Conservation (phyloP, 2,113 vertebrate species). For the Colistium nudipinnis region DNA sequence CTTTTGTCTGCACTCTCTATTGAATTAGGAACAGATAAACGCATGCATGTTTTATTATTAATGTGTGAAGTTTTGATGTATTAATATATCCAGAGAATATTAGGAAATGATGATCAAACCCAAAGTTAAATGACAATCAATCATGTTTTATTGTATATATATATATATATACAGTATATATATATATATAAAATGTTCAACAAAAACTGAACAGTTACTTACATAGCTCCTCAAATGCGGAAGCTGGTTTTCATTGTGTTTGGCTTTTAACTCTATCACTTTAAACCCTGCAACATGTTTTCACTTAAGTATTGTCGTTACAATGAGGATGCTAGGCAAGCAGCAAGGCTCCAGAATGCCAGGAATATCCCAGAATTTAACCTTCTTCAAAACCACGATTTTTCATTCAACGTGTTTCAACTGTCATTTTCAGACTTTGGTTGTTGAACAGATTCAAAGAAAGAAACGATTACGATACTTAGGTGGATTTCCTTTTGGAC, state of each 20-base stretch:
- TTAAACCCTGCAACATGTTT: too few species aligned
- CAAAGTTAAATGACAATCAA: not conserved
- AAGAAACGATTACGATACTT: too few species aligned
- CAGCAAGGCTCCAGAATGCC: not conserved
- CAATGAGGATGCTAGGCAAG: not conserved
- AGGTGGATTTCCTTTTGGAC: not conserved
- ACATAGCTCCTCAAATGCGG: not conserved
- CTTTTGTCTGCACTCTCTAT: not conserved
- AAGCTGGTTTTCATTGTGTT: too few species aligned
- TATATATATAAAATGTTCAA: too few species aligned
- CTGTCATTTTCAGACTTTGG: too few species aligned
- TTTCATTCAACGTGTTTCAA: too few species aligned
- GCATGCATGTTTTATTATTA: slow-evolving; percentile 7
- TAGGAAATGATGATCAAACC: not conserved
- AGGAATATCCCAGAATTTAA: not conserved
- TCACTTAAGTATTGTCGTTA: not conserved
- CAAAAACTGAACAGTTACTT: not conserved
- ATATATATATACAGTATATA: too few species aligned
- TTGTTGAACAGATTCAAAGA: too few species aligned
- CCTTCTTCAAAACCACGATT: not conserved
- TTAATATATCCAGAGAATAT: not conserved
- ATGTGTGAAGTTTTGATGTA: not conserved
- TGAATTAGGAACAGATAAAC: slow-evolving; percentile 1
- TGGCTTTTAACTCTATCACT: not conserved
- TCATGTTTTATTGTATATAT: not conserved